These are phyloP conservation scores for Hoplias malabaricus DNA, from an alignment of 2,113 vertebrate genomes.

Conservation along the genomic window DNA sequence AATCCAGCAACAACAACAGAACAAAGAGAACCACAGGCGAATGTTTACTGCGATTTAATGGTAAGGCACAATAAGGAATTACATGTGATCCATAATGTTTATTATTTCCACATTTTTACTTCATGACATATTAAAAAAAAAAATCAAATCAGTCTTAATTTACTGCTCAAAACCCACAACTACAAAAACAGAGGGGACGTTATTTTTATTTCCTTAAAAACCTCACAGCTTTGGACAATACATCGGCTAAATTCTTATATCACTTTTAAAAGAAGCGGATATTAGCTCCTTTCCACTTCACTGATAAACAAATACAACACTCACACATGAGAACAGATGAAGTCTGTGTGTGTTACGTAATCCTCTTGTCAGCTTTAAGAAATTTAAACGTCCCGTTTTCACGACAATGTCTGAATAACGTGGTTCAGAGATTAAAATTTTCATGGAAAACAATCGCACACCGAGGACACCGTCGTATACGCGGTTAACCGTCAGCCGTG, in stretches of 20 bases:
- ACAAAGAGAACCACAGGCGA: neutral
- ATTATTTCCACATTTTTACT: slow-evolving; percentile 47
- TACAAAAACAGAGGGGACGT: slow-evolving; percentile 23
- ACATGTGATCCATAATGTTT: slow-evolving; percentile 32
- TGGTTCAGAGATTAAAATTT: slow-evolving; percentile 20
- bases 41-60: neutral
- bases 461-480: neutral
- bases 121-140: slow-evolving; percentile 39
- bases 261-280: neutral
- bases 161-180: slow-evolving; percentile 15
- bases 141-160: neutral
- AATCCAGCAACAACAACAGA: neutral
- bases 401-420: slow-evolving; percentile 9
- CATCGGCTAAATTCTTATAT: neutral
- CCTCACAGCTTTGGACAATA: neutral
- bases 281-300: neutral
- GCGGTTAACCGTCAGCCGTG: slow-evolving; percentile 5
- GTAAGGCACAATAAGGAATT: neutral
- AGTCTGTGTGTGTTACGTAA: neutral
- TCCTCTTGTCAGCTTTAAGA: neutral
- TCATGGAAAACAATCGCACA: slow-evolving; percentile 22
- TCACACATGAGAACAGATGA: neutral
- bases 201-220: neutral
- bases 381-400: neutral
- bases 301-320: neutral